Conservation (phyloP, 2,888 invertebrate species). For the Tenthredo livida region DNA sequence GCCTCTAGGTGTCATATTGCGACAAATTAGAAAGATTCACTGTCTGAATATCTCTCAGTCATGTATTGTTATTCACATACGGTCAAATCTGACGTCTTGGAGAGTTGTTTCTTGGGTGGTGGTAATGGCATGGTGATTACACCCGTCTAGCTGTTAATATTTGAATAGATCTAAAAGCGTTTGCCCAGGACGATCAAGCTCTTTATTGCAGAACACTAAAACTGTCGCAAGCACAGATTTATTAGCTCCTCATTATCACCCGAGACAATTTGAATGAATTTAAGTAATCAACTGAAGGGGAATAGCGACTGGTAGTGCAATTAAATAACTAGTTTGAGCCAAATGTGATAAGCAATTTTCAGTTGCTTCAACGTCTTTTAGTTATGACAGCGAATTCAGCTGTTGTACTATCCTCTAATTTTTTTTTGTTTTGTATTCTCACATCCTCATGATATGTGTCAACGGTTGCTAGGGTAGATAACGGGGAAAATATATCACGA, state of each 20-base stretch:
- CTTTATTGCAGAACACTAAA: constrained; percentile 11
- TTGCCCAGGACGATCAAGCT: background rate
- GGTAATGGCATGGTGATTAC: constrained; percentile 64
- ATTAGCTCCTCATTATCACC: background rate
- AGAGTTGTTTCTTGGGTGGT: constrained; percentile 62
- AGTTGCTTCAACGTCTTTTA: background rate
- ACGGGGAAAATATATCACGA: background rate
- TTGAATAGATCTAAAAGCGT: constrained; percentile 9
- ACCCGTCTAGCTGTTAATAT: background rate
- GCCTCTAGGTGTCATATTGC: background rate
- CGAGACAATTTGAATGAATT: background rate
- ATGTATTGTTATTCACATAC: constrained; percentile 18
- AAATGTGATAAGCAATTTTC: constrained; percentile 16
- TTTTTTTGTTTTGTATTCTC: constrained; percentile 32
- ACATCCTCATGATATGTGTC: background rate
- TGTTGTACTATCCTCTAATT: background rate
- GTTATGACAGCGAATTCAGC: background rate
- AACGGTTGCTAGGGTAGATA: constrained; percentile 48
- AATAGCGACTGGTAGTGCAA: background rate
- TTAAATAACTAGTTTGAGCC: background rate
- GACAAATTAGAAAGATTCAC: background rate
- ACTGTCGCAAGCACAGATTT: background rate
- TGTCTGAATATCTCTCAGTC: background rate
- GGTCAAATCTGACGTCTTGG: constrained; percentile 63
- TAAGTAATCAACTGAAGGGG: background rate